A percentile compares a stretch with the other conserved stretches of the same genome.
phyloP scores from a whole-genome alignment of 2,797 vertebrate genomes.

The Alca torda region DNA sequence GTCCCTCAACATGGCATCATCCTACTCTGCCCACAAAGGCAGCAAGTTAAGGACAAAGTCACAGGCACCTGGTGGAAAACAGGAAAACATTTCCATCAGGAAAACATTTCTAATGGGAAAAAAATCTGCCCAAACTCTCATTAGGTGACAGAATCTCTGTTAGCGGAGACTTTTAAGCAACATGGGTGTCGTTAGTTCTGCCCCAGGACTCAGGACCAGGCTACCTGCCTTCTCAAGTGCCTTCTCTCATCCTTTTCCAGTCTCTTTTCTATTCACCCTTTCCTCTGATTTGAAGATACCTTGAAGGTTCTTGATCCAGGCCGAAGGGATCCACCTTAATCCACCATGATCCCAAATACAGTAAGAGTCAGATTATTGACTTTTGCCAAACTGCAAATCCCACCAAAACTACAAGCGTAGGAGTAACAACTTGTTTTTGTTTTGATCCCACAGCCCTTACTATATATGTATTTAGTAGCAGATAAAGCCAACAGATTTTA shows the following conservation, averaged over 20 bases:
- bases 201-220: background rate
- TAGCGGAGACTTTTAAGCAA: background rate
- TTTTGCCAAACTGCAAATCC: background rate
- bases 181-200: accelerated
- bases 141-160: background rate
- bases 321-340: background rate
- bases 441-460: background rate
- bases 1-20: background rate
- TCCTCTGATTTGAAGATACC: background rate
- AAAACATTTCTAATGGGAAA: background rate
- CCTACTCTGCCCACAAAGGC: background rate
- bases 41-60: background rate
- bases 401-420: background rate
- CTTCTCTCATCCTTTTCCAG: background rate
- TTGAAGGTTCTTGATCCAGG: background rate
- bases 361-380: background rate
- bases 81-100: background rate
- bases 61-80: background rate
- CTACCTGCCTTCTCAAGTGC: background rate
- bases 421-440: background rate
- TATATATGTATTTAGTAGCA: background rate
- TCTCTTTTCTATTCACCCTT: background rate
- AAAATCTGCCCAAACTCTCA: background rate
- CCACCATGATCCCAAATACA: background rate
- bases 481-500: background rate